Base-by-base conservation (phyloP, 2,113 vertebrate species). In the Dendropsophus ebraccatus region DNA sequence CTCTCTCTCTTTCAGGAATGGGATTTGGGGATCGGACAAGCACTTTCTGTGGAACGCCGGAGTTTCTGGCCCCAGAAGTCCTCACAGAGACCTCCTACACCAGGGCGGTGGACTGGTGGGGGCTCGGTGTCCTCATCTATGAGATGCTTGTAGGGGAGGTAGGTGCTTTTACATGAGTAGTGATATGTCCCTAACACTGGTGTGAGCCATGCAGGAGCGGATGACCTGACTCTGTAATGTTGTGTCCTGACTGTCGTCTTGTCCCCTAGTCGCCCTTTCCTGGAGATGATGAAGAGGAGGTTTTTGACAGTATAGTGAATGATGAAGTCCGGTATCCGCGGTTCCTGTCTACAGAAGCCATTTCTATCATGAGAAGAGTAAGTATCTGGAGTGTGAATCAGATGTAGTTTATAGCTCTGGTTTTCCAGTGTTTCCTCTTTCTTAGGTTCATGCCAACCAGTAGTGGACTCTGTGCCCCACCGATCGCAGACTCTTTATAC, bases 61-160 rank as follows among this genome's bases (percentile, higher is more conserved):
- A 99, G 94, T 99, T 99, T 88, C 93, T 99, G 87, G 98, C 98
- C 69, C 98, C 98, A 0, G 98, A 99, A 93, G 98, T 99, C 74
- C 92, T 99, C 90, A 99, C 98, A 9, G 98, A 99, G 90, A 99
- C 98, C 5, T 99, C 98, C 5, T 99, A 99, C 86, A 99, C 98
- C 0, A 94, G 97, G 56, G 97, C 98, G 4, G 98, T 99, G 87
- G 98, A 99, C 90, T 99, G 98, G 98, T 99, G 98, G 98, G 98
- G 98, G 47, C 95, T 99, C 75, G 98, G 98, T 17, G 98, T 99
- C 70, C 97, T 99, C 47, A 98, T 99, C 92, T 99, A 99, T 88
- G 98, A 99, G 93, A 99, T 99, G 98, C 94, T 99, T 14, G 98
- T 99, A 75, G 98, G 98, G 76, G 98, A 99, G 97, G 98, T 99